phyloP scores from a whole-genome alignment of 2,113 vertebrate species.

The Sapayoa aenigma region DNA sequence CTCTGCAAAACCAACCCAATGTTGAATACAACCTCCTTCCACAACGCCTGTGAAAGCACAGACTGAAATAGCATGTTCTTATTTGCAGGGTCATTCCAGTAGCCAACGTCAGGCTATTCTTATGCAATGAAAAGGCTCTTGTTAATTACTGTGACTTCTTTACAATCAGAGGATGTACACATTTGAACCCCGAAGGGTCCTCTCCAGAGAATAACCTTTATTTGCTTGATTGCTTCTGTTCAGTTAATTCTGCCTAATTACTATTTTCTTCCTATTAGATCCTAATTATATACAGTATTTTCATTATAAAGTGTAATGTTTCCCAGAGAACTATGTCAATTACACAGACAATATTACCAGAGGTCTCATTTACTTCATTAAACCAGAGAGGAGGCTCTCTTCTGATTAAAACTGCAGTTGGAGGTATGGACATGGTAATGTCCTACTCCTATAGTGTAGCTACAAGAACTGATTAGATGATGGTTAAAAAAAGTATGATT shows the following conservation, averaged over 20 bases:
- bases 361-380: constrained; percentile 80
- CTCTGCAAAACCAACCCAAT: neutral
- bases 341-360: constrained; percentile 72
- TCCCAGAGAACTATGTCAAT: constrained; percentile 81
- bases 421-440: constrained; percentile 21
- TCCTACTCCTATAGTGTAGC: neutral
- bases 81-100: constrained; percentile 23
- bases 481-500: neutral
- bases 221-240: constrained; percentile 82
- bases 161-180: constrained; percentile 67
- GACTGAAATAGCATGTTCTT: neutral
- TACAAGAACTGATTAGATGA: neutral
- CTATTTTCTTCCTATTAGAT: constrained; percentile 83
- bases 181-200: constrained; percentile 75
- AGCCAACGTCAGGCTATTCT: constrained; percentile 17
- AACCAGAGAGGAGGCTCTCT: constrained; percentile 42
- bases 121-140: constrained; percentile 58
- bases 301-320: constrained; percentile 82
- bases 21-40: neutral
- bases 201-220: constrained; percentile 81
- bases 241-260: constrained; percentile 82
- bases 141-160: constrained; percentile 76
- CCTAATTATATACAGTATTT: constrained; percentile 85
- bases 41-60: neutral
- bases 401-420: constrained; percentile 65